phyloP scores from a whole-genome alignment of 2,797 vertebrate genomes.

The Huso huso region DNA sequence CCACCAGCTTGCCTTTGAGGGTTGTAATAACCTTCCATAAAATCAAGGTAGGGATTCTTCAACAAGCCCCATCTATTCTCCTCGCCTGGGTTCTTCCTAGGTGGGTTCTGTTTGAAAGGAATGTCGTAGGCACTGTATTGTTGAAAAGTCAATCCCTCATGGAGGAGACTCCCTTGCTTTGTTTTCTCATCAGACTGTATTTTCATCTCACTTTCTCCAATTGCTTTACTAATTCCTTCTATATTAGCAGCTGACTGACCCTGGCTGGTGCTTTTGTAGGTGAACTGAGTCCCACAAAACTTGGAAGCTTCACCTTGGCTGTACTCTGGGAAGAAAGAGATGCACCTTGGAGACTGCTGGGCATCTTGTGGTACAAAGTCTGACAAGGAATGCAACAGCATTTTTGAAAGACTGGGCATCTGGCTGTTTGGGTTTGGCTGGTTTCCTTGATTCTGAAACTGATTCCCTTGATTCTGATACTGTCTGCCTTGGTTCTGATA shows the following conservation, averaged over 20 bases:
- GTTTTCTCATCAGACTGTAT: slow-evolving; percentile 62
- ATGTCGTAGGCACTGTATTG: slow-evolving; percentile 44
- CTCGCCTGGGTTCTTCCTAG: slow-evolving; percentile 44
- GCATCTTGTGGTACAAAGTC: slow-evolving; percentile 50
- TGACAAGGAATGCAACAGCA: slow-evolving; percentile 40
- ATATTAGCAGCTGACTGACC: slow-evolving; percentile 41
- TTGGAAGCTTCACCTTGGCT: slow-evolving; percentile 44
- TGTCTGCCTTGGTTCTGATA: slow-evolving; percentile 45
- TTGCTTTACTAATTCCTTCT: slow-evolving; percentile 48
- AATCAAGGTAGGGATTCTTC: slow-evolving; percentile 54
- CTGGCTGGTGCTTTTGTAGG: slow-evolving; percentile 44
- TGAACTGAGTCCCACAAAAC: slow-evolving; percentile 43
- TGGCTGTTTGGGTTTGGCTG: slow-evolving; percentile 45
- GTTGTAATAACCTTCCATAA: slow-evolving; percentile 45
- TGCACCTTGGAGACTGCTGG: slow-evolving; percentile 48
- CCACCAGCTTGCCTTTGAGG: slow-evolving; percentile 46
- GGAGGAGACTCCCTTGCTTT: slow-evolving; percentile 49
- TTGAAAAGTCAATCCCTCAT: slow-evolving; percentile 49
- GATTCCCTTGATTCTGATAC: slow-evolving; percentile 44
- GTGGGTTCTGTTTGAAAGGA: slow-evolving; percentile 48
- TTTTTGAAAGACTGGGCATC: slow-evolving; percentile 48
- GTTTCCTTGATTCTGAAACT: slow-evolving; percentile 38
- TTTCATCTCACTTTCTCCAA: slow-evolving; percentile 52
- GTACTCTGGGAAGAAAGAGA: slow-evolving; percentile 51
- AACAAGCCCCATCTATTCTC: slow-evolving; percentile 49